Evolutionary conservation across 2,113 vertebrate species (phyloP).

Genomic region (Mustelus asterias): DNA sequence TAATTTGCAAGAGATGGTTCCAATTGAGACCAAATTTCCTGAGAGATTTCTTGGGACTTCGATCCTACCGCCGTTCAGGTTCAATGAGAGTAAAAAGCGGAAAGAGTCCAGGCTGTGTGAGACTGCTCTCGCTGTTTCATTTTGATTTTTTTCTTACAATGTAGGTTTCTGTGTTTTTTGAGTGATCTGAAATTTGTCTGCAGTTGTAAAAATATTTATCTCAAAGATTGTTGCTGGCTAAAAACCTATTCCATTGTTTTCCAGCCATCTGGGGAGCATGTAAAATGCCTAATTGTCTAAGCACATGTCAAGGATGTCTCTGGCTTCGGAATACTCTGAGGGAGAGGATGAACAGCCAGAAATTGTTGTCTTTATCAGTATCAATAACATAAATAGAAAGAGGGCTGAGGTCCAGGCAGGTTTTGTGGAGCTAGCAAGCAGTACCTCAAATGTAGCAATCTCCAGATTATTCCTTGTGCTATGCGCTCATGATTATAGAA

Average conservation of each 20-base stretch:
- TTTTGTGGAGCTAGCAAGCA: too few relatives aligned
- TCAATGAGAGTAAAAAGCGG: not conserved
- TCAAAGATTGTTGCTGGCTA: not conserved
- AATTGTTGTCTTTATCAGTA: too few relatives aligned
- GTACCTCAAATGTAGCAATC: too few relatives aligned
- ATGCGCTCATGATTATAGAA: too few relatives aligned
- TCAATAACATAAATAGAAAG: too few relatives aligned
- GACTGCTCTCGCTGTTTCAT: not conserved
- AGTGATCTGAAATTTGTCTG: not conserved
- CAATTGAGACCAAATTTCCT: not conserved
- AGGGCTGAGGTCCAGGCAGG: too few relatives aligned
- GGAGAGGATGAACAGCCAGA: too few relatives aligned
- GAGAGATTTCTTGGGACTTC: not conserved
- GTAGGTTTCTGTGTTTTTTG: not conserved
- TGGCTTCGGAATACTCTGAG: too few relatives aligned
- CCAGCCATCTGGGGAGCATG: not conserved
- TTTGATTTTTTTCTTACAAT: not conserved
- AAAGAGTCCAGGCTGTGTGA: too few relatives aligned
- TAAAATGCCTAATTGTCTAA: not conserved
- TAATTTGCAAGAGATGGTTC: not conserved
- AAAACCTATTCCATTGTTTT: not conserved
- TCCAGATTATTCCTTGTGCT: too few relatives aligned
- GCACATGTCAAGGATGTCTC: not conserved
- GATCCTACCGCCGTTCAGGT: not conserved
- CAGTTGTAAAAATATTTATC: not conserved